Percentiles rank a stretch among this genome's conserved stretches.
phyloP scores from a whole-genome alignment of 2,888 invertebrate species.

The Mythimna loreyi region DNA sequence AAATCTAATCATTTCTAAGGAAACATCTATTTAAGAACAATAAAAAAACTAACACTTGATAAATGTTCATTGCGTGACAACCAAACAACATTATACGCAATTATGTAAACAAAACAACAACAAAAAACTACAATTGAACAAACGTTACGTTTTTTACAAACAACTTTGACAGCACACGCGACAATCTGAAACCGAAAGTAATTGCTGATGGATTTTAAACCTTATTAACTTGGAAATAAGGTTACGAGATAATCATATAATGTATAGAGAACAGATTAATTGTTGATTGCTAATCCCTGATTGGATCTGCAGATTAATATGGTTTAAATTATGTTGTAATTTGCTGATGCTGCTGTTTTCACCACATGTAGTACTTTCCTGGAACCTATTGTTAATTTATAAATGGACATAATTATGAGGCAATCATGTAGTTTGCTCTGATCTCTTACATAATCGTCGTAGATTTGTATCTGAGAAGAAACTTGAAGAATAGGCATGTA shows the following conservation, averaged over 20 bases:
- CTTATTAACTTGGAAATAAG: conserved; percentile 56
- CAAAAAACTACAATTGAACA: conserved; percentile 37
- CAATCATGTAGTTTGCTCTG: conserved; percentile 5
- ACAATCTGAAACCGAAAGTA: conserved; percentile 62
- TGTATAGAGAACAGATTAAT: conserved; percentile 55
- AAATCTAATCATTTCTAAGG: conserved; percentile 21
- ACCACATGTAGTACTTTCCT: conserved; percentile 43
- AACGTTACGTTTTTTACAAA: conserved; percentile 47
- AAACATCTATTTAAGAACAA: conserved; percentile 13
- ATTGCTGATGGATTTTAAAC: conserved; percentile 49
- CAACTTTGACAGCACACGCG: conserved; percentile 60
- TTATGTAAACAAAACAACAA: conserved; percentile 60
- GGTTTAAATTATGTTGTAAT: conserved; percentile 55
- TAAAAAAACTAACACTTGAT: conserved; percentile 18
- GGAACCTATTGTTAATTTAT: conserved; percentile 43
- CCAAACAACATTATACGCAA: conserved; percentile 53
- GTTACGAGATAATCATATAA: conserved; percentile 52
- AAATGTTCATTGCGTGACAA: conserved; percentile 49
- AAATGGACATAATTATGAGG: conserved; percentile 33
- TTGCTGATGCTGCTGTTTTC: conserved; percentile 54
- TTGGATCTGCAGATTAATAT: conserved; percentile 57
- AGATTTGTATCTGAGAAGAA: conserved; percentile 29
- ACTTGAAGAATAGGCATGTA: conserved; percentile 14
- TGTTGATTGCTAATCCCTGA: conserved; percentile 49
- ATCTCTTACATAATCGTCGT: conserved; percentile 31